Base-by-base conservation (phyloP, 2,888 invertebrate species). In the Lepetodrilus schrolli region DNA sequence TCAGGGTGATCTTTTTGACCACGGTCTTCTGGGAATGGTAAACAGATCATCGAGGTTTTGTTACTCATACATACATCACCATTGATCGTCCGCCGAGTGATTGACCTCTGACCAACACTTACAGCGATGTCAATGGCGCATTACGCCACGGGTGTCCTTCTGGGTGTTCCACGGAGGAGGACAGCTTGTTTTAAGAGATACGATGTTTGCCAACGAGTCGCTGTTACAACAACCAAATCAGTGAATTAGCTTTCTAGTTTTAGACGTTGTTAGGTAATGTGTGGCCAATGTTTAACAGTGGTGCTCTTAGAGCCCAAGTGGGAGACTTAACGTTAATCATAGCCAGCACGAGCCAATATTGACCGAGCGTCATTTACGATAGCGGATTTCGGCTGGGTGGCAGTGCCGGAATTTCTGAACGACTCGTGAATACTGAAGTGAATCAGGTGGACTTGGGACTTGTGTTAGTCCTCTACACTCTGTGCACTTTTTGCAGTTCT, bases 331-430 rank as follows among this genome's bases (percentile, higher is more conserved):
- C 58, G 30, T 23, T 58, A 58, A 58, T 58, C 58, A 23, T 17
- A 7, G n/a, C 13, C 30, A 58, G 58, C 58, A 58, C 58, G 58
- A 58, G 58, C 58, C 58, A 58, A 58, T 58, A 58, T 58, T 58
- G 26, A 34, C 58, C 58, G 30, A 17, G 58, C 58, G 26, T 26
- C 17, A 43, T 26, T 17, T 17, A 34, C 26, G 58, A 58, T 58
- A 58, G 30, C n/a, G 30, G 34, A 4, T 13, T 17, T 23, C 26
- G 58, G 17, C 30, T 30, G 58, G 58, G 23, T 58, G 58, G 34
- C 58, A 58, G 26, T 58, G 26, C n/a, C 26, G 30, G 58, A 58
- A 58, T 58, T 26, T 58, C 51, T n/a, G n/a, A n/a, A n/a, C n/a
- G n/a, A n/a, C n/a, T n/a, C n/a, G n/a, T n/a, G n/a, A n/a, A n/a